Conservation (phyloP, 2,888 invertebrate genomes). For the Eristalis pertinax region DNA sequence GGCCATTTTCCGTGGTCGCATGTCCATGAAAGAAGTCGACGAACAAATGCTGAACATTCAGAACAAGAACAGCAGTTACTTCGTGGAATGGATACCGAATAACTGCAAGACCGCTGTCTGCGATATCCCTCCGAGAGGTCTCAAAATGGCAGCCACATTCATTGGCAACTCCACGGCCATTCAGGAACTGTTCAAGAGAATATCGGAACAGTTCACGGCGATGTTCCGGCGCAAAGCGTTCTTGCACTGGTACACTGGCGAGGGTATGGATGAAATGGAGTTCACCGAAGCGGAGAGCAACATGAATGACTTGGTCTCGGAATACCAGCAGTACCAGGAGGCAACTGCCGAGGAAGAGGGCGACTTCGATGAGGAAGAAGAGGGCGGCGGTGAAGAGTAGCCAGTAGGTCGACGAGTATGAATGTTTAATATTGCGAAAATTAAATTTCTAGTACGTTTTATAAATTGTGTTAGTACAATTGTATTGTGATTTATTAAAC, state of each 20-base stretch:
- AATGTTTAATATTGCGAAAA: background rate
- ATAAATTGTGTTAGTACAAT: constrained; percentile 42
- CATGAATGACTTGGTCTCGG: constrained; percentile 97
- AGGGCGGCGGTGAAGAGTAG: constrained; percentile 80
- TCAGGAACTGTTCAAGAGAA: constrained; percentile 95
- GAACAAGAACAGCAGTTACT: constrained; percentile 95
- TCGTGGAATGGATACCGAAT: constrained; percentile 96
- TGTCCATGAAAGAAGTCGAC: constrained; percentile 96
- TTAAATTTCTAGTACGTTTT: constrained; percentile 29
- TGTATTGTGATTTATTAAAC: constrained; percentile 13
- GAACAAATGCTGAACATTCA: constrained; percentile 98
- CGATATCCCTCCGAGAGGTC: constrained; percentile 93
- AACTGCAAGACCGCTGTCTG: constrained; percentile 97
- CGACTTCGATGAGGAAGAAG: constrained; percentile 87
- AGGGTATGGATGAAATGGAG: constrained; percentile 98
- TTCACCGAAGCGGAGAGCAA: constrained; percentile 97
- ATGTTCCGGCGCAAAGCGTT: constrained; percentile 99
- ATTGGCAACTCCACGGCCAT: constrained; percentile 97
- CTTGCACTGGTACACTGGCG: constrained; percentile 98
- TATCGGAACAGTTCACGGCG: constrained; percentile 95
- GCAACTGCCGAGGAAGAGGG: constrained; percentile 92
- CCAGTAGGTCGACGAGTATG: too few species aligned
- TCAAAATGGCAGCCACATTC: constrained; percentile 97
- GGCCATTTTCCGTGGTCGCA: constrained; percentile 94
- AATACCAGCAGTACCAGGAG: constrained; percentile 97